A percentile compares a stretch with the other conserved stretches of the same genome.
Conservation (phyloP, 2,797 vertebrate genomes). For the Clamator glandarius region DNA sequence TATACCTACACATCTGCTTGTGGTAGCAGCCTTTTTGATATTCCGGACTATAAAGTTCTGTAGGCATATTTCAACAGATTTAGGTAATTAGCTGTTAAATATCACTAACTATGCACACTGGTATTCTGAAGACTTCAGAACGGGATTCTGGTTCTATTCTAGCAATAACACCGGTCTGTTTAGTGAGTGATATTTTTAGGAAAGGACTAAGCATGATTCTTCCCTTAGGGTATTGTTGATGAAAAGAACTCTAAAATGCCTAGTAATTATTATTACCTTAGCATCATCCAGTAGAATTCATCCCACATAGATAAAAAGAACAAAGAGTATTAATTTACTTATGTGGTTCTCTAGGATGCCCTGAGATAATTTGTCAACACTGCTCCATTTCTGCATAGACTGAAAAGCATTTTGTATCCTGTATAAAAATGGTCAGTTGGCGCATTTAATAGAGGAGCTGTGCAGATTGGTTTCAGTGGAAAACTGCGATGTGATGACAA, state of each 20-base stretch:
- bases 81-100: neutral
- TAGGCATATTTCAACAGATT: neutral
- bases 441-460: too few species aligned
- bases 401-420: too few species aligned
- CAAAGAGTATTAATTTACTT: neutral
- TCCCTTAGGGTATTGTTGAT: neutral
- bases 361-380: neutral
- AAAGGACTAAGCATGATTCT: neutral
- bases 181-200: neutral
- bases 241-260: neutral
- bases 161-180: neutral
- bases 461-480: too few species aligned
- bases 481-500: too few species aligned
- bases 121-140: neutral
- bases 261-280: neutral
- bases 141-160: neutral
- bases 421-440: too few species aligned
- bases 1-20: neutral
- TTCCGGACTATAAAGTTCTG: neutral
- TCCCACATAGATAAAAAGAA: neutral
- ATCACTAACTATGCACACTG: neutral
- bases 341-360: neutral
- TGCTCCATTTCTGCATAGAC: neutral
- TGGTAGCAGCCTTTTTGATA: neutral
- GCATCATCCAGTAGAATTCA: neutral